These are phyloP conservation scores for Puma concolor DNA, from an alignment of 2,113 vertebrate species.

Conservation along the genomic window DNA sequence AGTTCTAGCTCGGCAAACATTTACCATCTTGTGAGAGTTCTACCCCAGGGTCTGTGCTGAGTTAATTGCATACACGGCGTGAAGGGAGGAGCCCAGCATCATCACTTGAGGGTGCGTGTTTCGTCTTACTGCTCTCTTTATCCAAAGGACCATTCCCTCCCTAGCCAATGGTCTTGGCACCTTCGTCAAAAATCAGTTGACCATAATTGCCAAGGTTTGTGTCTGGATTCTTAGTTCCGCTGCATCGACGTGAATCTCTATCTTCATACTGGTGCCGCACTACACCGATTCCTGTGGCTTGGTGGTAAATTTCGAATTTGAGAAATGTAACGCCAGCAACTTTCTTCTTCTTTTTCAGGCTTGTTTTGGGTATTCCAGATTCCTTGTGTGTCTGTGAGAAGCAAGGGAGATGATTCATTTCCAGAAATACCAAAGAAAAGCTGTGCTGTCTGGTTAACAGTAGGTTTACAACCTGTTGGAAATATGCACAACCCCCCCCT, in stretches of 20 bases:
- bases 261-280: accelerated
- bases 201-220: no score
- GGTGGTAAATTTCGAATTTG: not conserved
- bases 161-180: not conserved
- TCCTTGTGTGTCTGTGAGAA: not conserved
- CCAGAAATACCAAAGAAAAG: no score
- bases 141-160: not conserved
- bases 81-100: no score
- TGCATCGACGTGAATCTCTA: not conserved
- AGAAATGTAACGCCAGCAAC: not conserved
- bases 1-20: not conserved
- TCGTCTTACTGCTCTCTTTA: no score
- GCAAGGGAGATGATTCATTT: no score
- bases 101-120: accelerated
- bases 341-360: not conserved
- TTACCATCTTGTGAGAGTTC: not conserved
- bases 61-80: not conserved
- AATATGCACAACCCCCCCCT: no score
- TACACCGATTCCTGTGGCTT: accelerated
- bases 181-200: not conserved
- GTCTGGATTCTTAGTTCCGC: not conserved
- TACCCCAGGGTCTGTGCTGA: accelerated
- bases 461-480: no score
- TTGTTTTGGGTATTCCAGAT: not conserved
- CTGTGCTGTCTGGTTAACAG: no score